Evolutionary conservation across 2,888 invertebrate genomes (phyloP), one percentile per base, ranked within the genome.

Genomic region (Teinopalpus imperialis): DNA sequence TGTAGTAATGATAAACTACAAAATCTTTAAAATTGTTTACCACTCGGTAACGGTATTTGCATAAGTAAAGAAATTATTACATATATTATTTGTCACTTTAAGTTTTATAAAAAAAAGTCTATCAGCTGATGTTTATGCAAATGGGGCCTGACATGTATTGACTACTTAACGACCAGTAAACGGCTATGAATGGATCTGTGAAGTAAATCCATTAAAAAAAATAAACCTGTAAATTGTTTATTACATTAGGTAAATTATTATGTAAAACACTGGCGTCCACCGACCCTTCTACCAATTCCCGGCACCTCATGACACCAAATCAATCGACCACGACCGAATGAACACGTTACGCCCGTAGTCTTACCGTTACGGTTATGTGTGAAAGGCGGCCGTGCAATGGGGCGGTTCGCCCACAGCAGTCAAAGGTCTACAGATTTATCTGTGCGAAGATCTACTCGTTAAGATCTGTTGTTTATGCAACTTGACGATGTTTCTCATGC

Each of bases 291-390:
- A 59, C 53, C 53, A 59, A 57, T 54, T 69, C 76, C 74, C 74
- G 63, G 68, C 74, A 69, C 60, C 62, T 63, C 54, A 59, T 63
- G 69, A 68, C 72, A 69, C 65, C 60, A 50, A 54, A 57, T 60
- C 59, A 66, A 66, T 66, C 57, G 59, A 62, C 57, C 52, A 43
- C 59, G 52, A 55, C 47, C 63, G 59, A 66, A 58, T 66, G 61
- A 60, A 54, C 14, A 56, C 55, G 51, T 46, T 52, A 35, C 26
- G 42, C 10, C 2, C n/a, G 32, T 18, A 26, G 4, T 14, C 5
- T 20, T 14, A 27, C 10, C 35, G 35, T 45, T 35, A 34, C 29
- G 14, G 13, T 8, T 12, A 21, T 27, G 32, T 45, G 45, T 45
- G 39, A 37, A 37, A 37, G 37, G 37, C 13, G 29, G 43, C 41